Evolutionary conservation across 2,113 vertebrate species (phyloP).

Genomic region (Oreotragus oreotragus): DNA sequence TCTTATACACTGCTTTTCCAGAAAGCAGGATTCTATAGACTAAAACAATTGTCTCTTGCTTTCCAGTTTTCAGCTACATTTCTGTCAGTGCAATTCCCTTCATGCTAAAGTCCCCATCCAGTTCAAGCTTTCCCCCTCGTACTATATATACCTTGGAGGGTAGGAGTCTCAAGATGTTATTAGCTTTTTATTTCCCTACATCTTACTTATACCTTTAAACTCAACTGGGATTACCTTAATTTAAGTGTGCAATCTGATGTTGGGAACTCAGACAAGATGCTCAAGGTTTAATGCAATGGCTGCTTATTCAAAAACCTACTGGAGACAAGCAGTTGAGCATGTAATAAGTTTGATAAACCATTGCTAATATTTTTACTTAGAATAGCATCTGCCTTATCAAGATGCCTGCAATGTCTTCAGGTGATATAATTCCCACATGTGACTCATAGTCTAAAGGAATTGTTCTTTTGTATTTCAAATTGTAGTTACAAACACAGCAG

Average conservation of each 20-base stretch:
- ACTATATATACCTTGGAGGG: neutral
- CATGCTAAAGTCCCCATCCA: neutral
- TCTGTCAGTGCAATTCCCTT: neutral
- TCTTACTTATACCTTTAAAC: neutral
- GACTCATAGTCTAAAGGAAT: neutral
- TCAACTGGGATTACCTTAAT: neutral
- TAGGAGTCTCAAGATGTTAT: neutral
- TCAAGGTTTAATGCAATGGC: neutral
- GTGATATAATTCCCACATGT: neutral
- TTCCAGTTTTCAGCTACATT: neutral
- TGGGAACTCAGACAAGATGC: neutral
- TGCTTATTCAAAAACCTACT: neutral
- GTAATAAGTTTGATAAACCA: neutral
- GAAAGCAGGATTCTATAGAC: neutral
- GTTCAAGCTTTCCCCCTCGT: neutral
- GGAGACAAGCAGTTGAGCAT: neutral
- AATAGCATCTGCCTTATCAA: neutral
- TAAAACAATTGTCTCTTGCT: neutral
- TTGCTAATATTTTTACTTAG: neutral
- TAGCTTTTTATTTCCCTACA: neutral
- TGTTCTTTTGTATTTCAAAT: neutral
- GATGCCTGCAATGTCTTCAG: neutral
- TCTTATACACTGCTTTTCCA: neutral
- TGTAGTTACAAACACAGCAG: neutral
- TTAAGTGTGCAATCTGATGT: neutral